Conservation (phyloP, 1,140 invertebrate genomes). For the Notospermus geniculatus region DNA sequence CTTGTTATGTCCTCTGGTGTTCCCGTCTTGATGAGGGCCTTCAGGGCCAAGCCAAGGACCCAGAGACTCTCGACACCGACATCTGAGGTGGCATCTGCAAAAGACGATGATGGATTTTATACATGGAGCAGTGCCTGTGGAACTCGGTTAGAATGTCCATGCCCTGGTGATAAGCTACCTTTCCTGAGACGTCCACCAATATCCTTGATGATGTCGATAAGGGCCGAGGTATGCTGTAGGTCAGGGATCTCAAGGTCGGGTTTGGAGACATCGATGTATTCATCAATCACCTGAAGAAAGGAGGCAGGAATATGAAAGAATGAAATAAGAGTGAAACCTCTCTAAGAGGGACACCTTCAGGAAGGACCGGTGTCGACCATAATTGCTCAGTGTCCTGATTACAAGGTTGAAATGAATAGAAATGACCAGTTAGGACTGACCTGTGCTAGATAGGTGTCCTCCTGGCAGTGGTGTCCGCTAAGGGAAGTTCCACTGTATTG, state of each 20-base stretch:
- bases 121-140: too few species aligned
- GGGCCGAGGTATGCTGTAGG: conserved; percentile 33
- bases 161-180: conserved; percentile 1
- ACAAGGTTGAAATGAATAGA: too few species aligned
- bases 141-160: neutral
- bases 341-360: too few species aligned
- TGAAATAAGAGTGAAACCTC: too few species aligned
- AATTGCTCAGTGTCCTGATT: too few species aligned
- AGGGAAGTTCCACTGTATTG: too few species aligned
- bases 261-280: conserved; percentile 39
- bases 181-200: conserved; percentile 20
- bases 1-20: conserved; percentile 18
- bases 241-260: conserved; percentile 38
- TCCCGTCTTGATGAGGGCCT: conserved; percentile 43
- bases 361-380: too few species aligned
- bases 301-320: neutral
- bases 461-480: too few species aligned
- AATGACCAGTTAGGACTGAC: too few species aligned
- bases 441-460: neutral
- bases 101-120: too few species aligned
- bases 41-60: conserved; percentile 49
- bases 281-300: conserved; percentile 42
- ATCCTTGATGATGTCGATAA: conserved; percentile 44
- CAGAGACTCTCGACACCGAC: conserved; percentile 44
- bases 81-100: conserved; percentile 10